Base-by-base conservation (phyloP, 2,888 invertebrate species). In the Drosophila picticornis region DNA sequence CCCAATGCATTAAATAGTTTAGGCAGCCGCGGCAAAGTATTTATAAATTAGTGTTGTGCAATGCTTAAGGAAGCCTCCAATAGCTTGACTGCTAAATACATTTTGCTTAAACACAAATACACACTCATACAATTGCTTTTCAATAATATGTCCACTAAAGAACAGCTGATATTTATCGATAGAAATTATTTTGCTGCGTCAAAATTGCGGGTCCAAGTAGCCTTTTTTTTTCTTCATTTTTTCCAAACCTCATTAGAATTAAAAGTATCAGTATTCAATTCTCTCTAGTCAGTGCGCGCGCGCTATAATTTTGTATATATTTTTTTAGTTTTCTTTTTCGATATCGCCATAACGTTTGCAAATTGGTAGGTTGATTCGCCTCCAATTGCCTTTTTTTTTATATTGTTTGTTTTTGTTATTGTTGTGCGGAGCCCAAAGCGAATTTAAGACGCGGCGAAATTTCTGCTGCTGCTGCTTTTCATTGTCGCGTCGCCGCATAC, bases 91-190 rank as follows among this genome's bases (percentile, higher is more conserved):
- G 16, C 46, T 25, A 25, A 22, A 25, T 22, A 25, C 40, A 52
- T 34, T 29, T 53, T 46, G 25, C 31, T 31, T 36, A 34, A 34
- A 53, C 53, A 22, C 38, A 7, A 1, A 13, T 27, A 10, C 32
- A 31, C 22, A 43, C 11, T 34, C 36, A 58, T 52, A 50, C 10
- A 48, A 29, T 36, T 61, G n/a, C 56, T 46, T 52, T 19, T 74
- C 34, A 32, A 32, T 51, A 59, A 36, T 19, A 57, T 48, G 67
- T 51, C 38, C 46, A 57, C 31, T 50, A 16, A 25, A 59, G 40
- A 80, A 75, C 77, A 77, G 80, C 77, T 77, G 77, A 70, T 40
- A 43, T 25, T 66, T 77, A 77, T 77, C 77, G 80, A 77, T 77
- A 79, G 69, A 19, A n/a, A 2, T 29, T 38, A 6, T 11, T 29